phyloP scores from a whole-genome alignment of 2,888 invertebrate species.

The Agrotis clavis region DNA sequence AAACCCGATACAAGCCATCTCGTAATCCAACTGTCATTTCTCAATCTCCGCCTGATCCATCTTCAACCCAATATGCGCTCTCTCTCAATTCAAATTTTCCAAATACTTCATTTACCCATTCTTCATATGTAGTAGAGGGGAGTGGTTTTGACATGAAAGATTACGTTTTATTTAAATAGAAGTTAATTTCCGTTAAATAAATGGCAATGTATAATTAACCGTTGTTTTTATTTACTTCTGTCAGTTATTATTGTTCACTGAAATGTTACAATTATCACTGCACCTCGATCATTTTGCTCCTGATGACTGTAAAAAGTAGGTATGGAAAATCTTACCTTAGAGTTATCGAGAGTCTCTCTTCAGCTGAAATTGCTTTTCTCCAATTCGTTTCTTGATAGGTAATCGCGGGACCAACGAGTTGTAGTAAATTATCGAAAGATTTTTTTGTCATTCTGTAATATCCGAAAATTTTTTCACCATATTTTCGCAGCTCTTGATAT shows the following conservation, averaged over 20 bases:
- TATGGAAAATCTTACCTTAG: constrained; percentile 20
- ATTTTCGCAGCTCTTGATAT: constrained; percentile 4
- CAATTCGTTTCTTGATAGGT: constrained; percentile 14
- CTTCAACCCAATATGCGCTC: background rate
- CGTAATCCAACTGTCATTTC: background rate
- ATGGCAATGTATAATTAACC: background rate
- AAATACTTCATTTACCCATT: constrained; percentile 8
- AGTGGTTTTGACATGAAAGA: constrained; percentile 12
- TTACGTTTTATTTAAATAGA: constrained; percentile 8
- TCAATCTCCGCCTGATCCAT: background rate
- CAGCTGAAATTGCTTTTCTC: constrained; percentile 29
- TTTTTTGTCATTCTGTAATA: background rate
- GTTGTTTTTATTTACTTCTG: background rate
- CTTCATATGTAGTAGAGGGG: constrained; percentile 1
- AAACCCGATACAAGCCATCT: background rate
- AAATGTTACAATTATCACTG: background rate
- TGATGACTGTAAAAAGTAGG: background rate
- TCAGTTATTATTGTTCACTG: constrained; percentile 4
- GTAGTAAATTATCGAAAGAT: constrained; percentile 5
- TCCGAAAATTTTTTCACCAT: background rate
- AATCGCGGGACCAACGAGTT: background rate
- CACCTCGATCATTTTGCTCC: background rate
- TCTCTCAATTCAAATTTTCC: constrained; percentile 5
- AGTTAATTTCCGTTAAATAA: constrained; percentile 5
- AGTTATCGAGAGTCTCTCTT: constrained; percentile 27